Conservation (phyloP, 2,888 invertebrate genomes). For the Thera obeliscata region DNA sequence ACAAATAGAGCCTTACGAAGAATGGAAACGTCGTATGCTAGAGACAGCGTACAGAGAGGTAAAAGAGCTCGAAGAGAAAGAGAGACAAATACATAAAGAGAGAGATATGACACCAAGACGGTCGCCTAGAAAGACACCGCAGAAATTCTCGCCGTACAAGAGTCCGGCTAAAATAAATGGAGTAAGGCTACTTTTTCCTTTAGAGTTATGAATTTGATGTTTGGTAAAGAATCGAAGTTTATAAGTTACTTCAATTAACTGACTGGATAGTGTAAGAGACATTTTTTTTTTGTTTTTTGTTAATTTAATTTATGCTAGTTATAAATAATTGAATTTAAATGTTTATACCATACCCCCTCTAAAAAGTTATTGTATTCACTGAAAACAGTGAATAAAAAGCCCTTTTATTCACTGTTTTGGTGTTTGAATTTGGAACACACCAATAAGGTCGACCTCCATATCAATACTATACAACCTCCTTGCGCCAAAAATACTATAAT, state of each 20-base stretch:
- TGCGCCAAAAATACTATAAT: too few species aligned
- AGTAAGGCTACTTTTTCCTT: slow-evolving; percentile 69
- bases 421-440: too few species aligned
- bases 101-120: slow-evolving; percentile 52
- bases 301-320: background rate
- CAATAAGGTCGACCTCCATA: too few species aligned
- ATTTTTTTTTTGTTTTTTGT: background rate
- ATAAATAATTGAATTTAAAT: background rate
- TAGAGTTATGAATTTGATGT: slow-evolving; percentile 45
- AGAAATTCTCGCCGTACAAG: slow-evolving; percentile 69
- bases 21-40: slow-evolving; percentile 86
- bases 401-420: too few species aligned
- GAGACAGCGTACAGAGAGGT: slow-evolving; percentile 73
- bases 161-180: slow-evolving; percentile 56
- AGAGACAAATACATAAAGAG: slow-evolving; percentile 14
- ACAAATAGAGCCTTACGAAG: slow-evolving; percentile 83
- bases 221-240: background rate
- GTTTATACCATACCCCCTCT: too few species aligned
- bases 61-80: slow-evolving; percentile 46
- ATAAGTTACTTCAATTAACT: background rate
- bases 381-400: too few species aligned
- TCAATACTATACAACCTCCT: too few species aligned
- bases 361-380: too few species aligned
- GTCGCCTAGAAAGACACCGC: slow-evolving; percentile 67
- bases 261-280: background rate